Evolutionary conservation across 2,797 vertebrate genomes (phyloP).

Genomic region (Periparus ater): DNA sequence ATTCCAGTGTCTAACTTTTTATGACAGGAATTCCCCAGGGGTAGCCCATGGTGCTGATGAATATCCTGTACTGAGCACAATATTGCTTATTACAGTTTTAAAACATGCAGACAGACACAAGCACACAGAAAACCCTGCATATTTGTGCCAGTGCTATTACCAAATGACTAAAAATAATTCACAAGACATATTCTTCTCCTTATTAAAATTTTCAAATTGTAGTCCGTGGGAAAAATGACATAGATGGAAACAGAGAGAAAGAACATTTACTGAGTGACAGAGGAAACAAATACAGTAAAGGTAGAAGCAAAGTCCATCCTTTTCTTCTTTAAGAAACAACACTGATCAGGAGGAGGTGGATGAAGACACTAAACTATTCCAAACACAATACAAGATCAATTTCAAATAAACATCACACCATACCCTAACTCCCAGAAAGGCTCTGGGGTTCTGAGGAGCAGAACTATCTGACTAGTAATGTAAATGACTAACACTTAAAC

Average conservation of each 20-base stretch:
- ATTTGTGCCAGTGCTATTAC: not conserved
- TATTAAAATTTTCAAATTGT: not conserved
- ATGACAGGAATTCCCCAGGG: not conserved
- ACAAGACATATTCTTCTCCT: not conserved
- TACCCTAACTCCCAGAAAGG: not conserved
- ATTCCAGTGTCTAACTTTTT: not conserved
- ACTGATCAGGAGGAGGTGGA: not conserved
- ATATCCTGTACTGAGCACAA: not conserved
- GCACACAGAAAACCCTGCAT: rapidly evolving
- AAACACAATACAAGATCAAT: not conserved
- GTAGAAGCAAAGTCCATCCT: not conserved
- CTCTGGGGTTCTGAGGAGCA: not conserved
- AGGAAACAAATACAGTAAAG: not conserved
- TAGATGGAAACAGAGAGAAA: not conserved
- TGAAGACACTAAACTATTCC: not conserved
- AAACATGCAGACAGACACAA: not conserved
- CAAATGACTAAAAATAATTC: not conserved
- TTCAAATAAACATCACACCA: not conserved
- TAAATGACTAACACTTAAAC: not conserved
- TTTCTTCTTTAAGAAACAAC: not conserved
- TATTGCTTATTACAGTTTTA: not conserved
- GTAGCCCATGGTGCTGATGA: not conserved
- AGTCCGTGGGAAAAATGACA: not conserved
- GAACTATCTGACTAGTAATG: not conserved
- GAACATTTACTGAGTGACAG: not conserved